phyloP scores from a whole-genome alignment of 2,797 vertebrate species.

The Eptatretus atami region DNA sequence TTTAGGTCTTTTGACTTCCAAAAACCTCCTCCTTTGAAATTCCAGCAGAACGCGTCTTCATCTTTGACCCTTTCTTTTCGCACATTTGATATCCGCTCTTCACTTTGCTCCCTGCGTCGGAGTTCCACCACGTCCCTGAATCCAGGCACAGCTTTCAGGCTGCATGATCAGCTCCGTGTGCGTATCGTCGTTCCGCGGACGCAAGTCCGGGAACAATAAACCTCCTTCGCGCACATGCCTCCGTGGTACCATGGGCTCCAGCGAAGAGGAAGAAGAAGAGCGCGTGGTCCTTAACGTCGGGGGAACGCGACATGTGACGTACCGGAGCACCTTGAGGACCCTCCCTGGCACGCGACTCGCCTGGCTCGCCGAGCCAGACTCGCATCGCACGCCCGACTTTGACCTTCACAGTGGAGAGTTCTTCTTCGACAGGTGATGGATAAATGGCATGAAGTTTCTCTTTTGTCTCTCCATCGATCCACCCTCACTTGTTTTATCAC shows the following conservation, averaged over 20 bases:
- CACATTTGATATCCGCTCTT: too few relatives aligned
- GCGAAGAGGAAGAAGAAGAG: conserved; percentile 39
- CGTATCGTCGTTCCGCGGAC: conserved; percentile 93
- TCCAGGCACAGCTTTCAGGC: too few relatives aligned
- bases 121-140: too few relatives aligned
- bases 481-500: too few relatives aligned
- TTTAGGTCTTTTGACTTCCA: too few relatives aligned
- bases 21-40: too few relatives aligned
- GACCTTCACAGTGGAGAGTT: conserved; percentile 69
- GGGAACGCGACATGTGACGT: conserved; percentile 94
- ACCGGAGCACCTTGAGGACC: conserved; percentile 93
- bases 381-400: conserved; percentile 89
- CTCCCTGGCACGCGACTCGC: conserved; percentile 79
- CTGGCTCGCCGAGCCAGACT: conserved; percentile 85
- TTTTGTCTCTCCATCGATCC: too few relatives aligned
- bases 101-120: too few relatives aligned
- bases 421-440: conserved; percentile 46
- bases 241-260: conserved; percentile 75
- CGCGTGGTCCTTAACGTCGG: conserved; percentile 96
- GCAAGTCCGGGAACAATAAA: conserved; percentile 76
- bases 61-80: too few relatives aligned
- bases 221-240: conserved; percentile 93
- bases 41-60: too few relatives aligned
- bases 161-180: conserved; percentile 99
- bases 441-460: too few relatives aligned